Evolutionary conservation across 2,113 vertebrate genomes (phyloP), one percentile per base, ranked within the genome.

Genomic region (Megalops atlanticus): DNA sequence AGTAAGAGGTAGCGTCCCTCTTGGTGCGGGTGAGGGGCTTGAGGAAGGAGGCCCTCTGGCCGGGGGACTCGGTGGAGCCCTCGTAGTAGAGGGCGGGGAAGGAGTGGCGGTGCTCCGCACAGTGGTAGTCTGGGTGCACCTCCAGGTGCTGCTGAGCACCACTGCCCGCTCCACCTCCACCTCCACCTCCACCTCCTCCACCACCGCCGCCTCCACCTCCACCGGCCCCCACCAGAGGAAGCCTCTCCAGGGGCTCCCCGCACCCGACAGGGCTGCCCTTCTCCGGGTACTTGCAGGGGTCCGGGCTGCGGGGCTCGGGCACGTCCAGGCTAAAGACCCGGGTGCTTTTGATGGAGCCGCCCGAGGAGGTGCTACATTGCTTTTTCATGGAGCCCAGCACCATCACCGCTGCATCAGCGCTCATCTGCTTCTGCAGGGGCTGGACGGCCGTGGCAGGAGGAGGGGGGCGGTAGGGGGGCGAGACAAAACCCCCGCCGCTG

Each of bases 81-180:
- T 95, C 93, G 8, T 94, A 95, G 88, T 95, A 95, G 27, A 95
- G 92, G 84, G 93, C 94, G 78, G 94, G 94, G 87, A 95, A 98
- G 58, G 97, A 99, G 92, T 99, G 98, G 81, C 98, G 96, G 91
- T 99, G 98, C 89, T 99, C 98, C n/a, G 97, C 97, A 92, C 97
- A 98, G 88, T 98, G 97, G 94, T 95, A 99, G 86, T 97, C 96
- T 79, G 96, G 96, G 91, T 98, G 97, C 91, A 97, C 98, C 86
- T 99, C 97, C 90, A 98, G 89, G 90, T 95, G 96, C 79, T 98
- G 97, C 80, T 92, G 92, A 78, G 77, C 69, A 14, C 10, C 81
- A 52, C 80, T 77, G 31, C 86, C 84, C 74, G 81, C 89, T 89
- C 90, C 91, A 91, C 89, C 90, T 89, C 91, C 91, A 81, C 89